phyloP scores from a whole-genome alignment of 2,797 vertebrate genomes.

The Danionella dracula region DNA sequence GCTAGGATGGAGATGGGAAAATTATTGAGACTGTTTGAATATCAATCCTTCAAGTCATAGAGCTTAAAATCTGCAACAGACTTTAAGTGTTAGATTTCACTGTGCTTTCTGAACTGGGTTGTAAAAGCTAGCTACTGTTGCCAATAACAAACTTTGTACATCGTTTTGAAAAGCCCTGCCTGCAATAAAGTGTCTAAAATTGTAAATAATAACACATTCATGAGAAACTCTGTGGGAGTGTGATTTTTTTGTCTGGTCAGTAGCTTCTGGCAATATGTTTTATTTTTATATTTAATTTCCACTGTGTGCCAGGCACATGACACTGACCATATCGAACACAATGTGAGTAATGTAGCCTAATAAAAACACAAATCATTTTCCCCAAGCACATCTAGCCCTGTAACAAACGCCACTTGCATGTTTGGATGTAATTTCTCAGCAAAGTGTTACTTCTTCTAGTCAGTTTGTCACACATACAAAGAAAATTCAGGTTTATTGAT shows the following conservation, averaged over 20 bases:
- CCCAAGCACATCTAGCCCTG: not conserved
- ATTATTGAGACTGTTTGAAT: no score
- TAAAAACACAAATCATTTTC: not conserved
- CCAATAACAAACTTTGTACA: not conserved
- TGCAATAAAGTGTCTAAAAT: not conserved
- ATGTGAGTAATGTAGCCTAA: slow-evolving; percentile 19
- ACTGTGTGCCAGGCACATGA: slow-evolving; percentile 21
- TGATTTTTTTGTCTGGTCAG: slow-evolving; percentile 14
- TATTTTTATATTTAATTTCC: slow-evolving; percentile 22
- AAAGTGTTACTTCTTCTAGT: no score
- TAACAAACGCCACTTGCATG: not conserved
- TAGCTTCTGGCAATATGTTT: not conserved
- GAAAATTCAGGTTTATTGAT: not conserved
- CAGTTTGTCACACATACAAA: no score
- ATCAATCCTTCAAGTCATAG: no score
- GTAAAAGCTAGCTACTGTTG: no score
- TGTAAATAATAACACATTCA: not conserved
- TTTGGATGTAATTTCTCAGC: not conserved
- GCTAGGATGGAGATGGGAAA: no score
- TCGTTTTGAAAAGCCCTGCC: not conserved
- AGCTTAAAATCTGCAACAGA: no score
- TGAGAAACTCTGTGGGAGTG: not conserved
- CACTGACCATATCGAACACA: slow-evolving; percentile 5
- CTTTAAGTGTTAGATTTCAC: no score
- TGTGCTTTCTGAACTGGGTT: no score